These are phyloP conservation scores for Trachelipus rathkii DNA, from an alignment of 1,140 invertebrate genomes.

Conservation along the genomic window DNA sequence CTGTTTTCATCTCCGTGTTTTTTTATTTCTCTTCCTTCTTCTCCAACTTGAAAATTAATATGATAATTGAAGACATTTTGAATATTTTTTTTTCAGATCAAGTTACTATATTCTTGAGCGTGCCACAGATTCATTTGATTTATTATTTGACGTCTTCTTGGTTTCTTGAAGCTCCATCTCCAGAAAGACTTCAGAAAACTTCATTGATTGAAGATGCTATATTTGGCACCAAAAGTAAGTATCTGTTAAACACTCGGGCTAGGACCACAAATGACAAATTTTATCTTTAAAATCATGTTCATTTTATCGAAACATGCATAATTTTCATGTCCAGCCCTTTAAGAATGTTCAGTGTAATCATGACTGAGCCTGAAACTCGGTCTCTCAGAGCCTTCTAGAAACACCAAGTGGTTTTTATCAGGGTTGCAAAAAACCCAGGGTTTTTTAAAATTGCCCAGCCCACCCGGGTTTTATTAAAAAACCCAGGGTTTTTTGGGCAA, in stretches of 20 bases:
- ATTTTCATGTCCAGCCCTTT: not conserved
- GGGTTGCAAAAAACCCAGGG: too few relatives aligned
- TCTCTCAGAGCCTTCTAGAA: not conserved
- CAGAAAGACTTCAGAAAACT: slow-evolving; percentile 53
- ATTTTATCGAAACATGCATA: not conserved
- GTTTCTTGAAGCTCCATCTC: slow-evolving; percentile 49
- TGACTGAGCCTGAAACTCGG: not conserved
- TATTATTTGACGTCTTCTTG: slow-evolving; percentile 54
- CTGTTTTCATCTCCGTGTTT: too few relatives aligned
- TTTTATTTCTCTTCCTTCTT: too few relatives aligned
- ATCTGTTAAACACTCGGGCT: not conserved
- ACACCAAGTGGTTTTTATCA: too few relatives aligned
- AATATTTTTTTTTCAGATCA: slow-evolving; percentile 47
- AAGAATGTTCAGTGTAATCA: not conserved
- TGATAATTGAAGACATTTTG: not conserved
- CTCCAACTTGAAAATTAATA: not conserved
- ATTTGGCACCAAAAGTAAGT: slow-evolving; percentile 52
- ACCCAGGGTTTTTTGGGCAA: too few relatives aligned
- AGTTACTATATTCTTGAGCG: slow-evolving; percentile 56
- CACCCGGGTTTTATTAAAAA: too few relatives aligned
- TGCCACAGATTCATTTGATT: slow-evolving; percentile 57
- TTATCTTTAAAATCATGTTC: not conserved
- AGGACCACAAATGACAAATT: not conserved
- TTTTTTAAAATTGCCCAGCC: too few relatives aligned
- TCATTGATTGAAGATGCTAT: slow-evolving; percentile 56